Conservation (phyloP, 1,140 invertebrate species). For the Tigriopus japonicus region DNA sequence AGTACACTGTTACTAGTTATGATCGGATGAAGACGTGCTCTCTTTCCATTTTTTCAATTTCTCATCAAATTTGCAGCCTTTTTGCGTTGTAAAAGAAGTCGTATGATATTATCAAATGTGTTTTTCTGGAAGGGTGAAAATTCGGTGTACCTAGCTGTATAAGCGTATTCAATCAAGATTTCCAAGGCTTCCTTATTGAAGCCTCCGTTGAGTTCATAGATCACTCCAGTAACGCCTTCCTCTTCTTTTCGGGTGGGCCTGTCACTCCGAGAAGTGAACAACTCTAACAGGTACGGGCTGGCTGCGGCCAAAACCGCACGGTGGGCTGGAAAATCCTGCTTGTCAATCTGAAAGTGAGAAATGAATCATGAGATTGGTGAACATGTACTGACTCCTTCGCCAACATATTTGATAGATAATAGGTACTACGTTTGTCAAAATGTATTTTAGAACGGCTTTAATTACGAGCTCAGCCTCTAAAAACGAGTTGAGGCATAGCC, state of each 20-base stretch:
- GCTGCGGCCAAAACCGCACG: constrained; percentile 50
- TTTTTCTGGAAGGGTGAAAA: constrained; percentile 18
- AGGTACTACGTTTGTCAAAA: neutral
- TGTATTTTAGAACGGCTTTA: too few species aligned
- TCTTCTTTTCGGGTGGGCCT: constrained; percentile 16
- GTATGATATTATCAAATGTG: neutral
- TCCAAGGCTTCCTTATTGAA: constrained; percentile 45
- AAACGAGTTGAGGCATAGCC: too few species aligned
- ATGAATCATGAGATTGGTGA: neutral
- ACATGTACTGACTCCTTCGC: neutral
- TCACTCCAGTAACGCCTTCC: constrained; percentile 23
- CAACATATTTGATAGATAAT: neutral
- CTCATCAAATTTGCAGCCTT: too few species aligned
- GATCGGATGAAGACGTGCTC: too few species aligned
- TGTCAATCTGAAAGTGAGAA: constrained; percentile 34
- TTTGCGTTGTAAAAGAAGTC: too few species aligned
- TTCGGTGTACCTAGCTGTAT: constrained; percentile 40
- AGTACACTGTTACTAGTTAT: too few species aligned
- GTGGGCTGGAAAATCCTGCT: constrained; percentile 50
- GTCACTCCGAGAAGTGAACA: constrained; percentile 42
- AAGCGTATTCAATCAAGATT: constrained; percentile 55
- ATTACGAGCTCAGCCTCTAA: too few species aligned
- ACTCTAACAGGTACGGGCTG: constrained; percentile 52
- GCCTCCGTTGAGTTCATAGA: constrained; percentile 45
- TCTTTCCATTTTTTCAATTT: too few species aligned